Evolutionary conservation across 2,113 vertebrate species (phyloP), one percentile per base, ranked within the genome.

Genomic region (Channa maculata): DNA sequence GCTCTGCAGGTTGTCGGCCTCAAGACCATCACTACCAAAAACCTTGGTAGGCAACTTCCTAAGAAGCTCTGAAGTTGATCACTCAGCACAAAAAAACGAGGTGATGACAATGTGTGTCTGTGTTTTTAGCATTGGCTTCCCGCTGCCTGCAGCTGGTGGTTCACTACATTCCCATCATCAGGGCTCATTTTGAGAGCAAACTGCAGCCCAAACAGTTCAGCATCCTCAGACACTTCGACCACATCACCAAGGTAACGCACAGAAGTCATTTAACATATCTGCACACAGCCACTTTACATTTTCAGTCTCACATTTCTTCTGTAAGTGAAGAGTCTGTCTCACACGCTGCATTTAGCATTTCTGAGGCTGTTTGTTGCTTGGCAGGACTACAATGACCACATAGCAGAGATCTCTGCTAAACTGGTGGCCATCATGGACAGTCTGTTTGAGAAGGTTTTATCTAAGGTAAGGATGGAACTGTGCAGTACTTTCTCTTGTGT

Each of bases 11-110:
- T 98, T 44, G 98, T 99, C 53, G 98, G 98, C 70, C 93, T 99
- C 69, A 99, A 99, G 94, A 99, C 98, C 77, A 99, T 99, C 95
- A 99, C 98, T 87, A 99, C 98, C 8, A 99, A 96, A 94, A 99
- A 99, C 89, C 94, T 99, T 4, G 98, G 98, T 99, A 95, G 77
- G 57, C 9, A 36, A 15, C 1, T 24, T 1, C 24, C 24, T 24
- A 24, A 24, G 24, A 24, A 24, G 24, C 24, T 24, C 24, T 24
- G 24, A 24, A 24, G 24, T 24, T 24, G 24, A 24, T 24, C 24
- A 24, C 24, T 24, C 24, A 24, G 24, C 24, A 24, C 24, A 24
- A 24, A 24, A 24, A 24, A 24, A 24, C 24, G 1, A 24, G 24
- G 24, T 24, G 24, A 24, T 24, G 24, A 24, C 24, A 24, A 24